Conservation (phyloP, 2,888 invertebrate genomes). For the Eumacrocentrus americanus region DNA sequence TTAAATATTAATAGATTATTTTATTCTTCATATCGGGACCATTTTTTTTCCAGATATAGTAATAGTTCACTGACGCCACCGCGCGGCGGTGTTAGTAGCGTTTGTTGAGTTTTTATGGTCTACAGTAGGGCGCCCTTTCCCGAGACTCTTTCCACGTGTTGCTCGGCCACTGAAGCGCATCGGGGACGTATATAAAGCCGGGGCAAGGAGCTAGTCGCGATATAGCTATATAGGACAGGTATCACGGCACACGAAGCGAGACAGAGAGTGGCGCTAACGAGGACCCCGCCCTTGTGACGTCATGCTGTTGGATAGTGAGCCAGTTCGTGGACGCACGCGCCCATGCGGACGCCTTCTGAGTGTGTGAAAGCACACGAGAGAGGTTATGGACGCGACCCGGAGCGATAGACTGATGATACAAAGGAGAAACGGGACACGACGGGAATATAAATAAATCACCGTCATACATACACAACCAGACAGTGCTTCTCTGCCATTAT, state of each 20-base stretch:
- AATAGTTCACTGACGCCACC: constrained; percentile 27
- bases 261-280: constrained; percentile 50
- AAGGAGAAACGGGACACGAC: background rate
- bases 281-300: constrained; percentile 60
- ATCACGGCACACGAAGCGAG: background rate
- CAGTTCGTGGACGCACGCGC: constrained; percentile 21
- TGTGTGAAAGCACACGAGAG: constrained; percentile 27
- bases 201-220: background rate
- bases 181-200: background rate
- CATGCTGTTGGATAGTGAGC: constrained; percentile 34
- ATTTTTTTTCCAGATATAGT: background rate
- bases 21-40: no score
- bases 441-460: background rate
- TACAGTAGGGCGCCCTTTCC: constrained; percentile 28
- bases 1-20: no score
- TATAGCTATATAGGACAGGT: background rate
- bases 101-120: constrained; percentile 24
- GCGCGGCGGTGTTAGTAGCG: constrained; percentile 28
- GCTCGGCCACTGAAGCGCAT: constrained; percentile 38
- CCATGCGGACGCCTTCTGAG: background rate
- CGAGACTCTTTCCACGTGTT: constrained; percentile 55
- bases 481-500: background rate
- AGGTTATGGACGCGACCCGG: constrained; percentile 15
- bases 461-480: background rate
- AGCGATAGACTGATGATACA: background rate